Percentiles rank a stretch among this genome's conserved stretches.
Evolutionary conservation across 2,888 invertebrate species (phyloP).

Genomic region (Cerastoderma edule): DNA sequence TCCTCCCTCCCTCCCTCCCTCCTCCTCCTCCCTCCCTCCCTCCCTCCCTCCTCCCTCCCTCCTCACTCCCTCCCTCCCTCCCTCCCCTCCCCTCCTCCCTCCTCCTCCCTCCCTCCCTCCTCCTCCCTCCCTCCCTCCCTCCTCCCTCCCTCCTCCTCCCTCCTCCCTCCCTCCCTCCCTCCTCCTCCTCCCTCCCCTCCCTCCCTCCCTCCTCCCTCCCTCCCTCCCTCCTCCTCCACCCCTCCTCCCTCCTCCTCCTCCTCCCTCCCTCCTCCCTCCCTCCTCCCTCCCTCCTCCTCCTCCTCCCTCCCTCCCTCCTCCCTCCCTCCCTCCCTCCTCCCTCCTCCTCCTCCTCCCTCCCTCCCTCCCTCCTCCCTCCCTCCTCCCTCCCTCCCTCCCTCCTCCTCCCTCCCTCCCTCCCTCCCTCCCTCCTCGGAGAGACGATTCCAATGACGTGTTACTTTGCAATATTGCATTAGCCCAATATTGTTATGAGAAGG

Average conservation of each 20-base stretch:
- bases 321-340: neutral
- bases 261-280: neutral
- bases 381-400: neutral
- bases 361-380: neutral
- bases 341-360: neutral
- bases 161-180: neutral
- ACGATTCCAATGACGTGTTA: too few species aligned
- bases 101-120: neutral
- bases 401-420: neutral
- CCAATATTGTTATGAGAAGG: too few species aligned
- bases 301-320: neutral
- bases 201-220: neutral
- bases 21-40: too few species aligned
- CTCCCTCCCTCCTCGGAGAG: neutral
- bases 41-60: too few species aligned
- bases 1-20: too few species aligned
- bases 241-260: neutral
- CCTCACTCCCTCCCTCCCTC: too few species aligned
- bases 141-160: neutral
- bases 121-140: neutral
- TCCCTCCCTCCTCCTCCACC: neutral
- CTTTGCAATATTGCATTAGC: too few species aligned
- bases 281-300: neutral
- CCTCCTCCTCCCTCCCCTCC: neutral
- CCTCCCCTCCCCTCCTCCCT: neutral